Conservation (phyloP, 2,113 vertebrate species). For the Prinia subflava region DNA sequence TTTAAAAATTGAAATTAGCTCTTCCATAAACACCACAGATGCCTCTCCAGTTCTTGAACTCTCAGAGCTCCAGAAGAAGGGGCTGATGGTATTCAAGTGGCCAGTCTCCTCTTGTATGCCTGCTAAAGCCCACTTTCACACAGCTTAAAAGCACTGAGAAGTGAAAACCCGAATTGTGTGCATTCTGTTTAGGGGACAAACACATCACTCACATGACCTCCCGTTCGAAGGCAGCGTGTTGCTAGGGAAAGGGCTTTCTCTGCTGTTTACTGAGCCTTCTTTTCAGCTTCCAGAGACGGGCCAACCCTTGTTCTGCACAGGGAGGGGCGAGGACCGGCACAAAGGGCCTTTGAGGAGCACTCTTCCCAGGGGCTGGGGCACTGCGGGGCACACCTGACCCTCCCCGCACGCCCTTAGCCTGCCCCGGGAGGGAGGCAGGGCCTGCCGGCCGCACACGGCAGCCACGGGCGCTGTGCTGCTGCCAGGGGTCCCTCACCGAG, state of each 20-base stretch:
- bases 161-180: conserved; percentile 50
- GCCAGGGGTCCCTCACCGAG: rapidly evolving
- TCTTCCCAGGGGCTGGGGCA: background rate
- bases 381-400: background rate
- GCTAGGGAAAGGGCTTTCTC: conserved; percentile 59
- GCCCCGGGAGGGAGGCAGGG: no score
- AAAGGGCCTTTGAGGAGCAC: conserved; percentile 64
- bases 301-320: conserved; percentile 28
- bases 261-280: conserved; percentile 41
- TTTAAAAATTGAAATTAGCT: background rate
- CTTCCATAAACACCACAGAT: background rate
- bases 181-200: conserved; percentile 52
- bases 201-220: conserved; percentile 63
- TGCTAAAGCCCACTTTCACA: conserved; percentile 34
- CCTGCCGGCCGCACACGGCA: no score
- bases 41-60: background rate
- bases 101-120: background rate
- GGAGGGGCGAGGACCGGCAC: conserved; percentile 28
- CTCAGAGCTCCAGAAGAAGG: background rate
- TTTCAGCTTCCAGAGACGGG: conserved; percentile 10
- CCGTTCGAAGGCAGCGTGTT: conserved; percentile 58
- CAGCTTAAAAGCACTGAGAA: conserved; percentile 38
- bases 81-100: background rate
- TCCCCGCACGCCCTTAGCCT: background rate
- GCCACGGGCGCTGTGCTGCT: background rate